Evolutionary conservation across 1,140 invertebrate species (phyloP).

Genomic region (Oncopeltus fasciatus): DNA sequence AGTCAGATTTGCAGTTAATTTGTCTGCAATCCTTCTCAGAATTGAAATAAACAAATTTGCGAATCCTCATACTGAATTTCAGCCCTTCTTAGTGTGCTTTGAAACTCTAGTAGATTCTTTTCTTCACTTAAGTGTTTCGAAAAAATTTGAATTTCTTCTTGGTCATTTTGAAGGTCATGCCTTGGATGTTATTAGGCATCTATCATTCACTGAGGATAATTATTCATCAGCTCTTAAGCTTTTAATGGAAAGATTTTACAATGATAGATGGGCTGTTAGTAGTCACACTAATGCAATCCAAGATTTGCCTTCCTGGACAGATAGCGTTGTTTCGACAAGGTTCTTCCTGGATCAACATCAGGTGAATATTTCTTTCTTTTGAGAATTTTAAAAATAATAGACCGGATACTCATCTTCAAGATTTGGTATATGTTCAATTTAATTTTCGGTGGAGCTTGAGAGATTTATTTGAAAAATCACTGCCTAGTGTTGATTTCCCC

Average conservation of each 20-base stretch:
- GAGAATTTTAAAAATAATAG: background rate
- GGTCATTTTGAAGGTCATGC: constrained; percentile 63
- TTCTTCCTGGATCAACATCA: background rate
- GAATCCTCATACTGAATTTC: background rate
- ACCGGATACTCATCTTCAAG: background rate
- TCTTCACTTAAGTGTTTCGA: constrained; percentile 26
- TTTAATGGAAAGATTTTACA: background rate
- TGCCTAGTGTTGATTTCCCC: background rate
- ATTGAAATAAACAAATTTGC: background rate
- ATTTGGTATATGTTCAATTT: background rate
- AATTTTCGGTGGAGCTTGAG: background rate
- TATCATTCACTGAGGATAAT: constrained; percentile 20
- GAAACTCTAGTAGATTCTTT: constrained; percentile 6
- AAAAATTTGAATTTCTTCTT: constrained; percentile 43
- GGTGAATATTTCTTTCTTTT: constrained; percentile 22
- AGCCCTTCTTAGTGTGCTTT: background rate
- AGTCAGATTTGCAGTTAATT: background rate
- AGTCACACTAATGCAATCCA: background rate
- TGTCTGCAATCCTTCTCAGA: background rate
- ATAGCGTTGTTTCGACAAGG: background rate
- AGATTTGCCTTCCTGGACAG: background rate
- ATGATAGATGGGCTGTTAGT: background rate
- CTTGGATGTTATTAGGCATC: background rate
- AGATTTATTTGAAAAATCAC: background rate
- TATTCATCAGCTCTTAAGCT: background rate